These are phyloP conservation scores for Phaonia tiefii DNA, from an alignment of 2,888 invertebrate species.

Conservation along the genomic window DNA sequence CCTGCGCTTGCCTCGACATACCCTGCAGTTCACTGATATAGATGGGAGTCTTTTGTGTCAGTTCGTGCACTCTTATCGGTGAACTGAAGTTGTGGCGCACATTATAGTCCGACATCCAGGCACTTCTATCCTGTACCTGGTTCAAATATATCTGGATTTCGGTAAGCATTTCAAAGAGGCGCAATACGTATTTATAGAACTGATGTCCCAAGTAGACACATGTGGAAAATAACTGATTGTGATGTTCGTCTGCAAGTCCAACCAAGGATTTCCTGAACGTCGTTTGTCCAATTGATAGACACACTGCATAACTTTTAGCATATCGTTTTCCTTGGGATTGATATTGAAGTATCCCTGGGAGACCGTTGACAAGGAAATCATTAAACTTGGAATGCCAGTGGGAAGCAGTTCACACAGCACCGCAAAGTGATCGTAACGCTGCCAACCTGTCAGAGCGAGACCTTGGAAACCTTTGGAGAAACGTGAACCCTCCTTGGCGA, in stretches of 20 bases:
- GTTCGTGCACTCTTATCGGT: slow-evolving; percentile 84
- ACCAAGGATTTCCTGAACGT: slow-evolving; percentile 81
- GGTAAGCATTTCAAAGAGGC: slow-evolving; percentile 78
- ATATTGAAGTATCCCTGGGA: slow-evolving; percentile 84
- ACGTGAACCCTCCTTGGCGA: slow-evolving; percentile 82
- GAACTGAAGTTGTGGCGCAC: slow-evolving; percentile 86
- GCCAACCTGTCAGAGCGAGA: slow-evolving; percentile 79
- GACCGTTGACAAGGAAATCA: slow-evolving; percentile 83
- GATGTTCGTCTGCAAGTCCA: slow-evolving; percentile 83
- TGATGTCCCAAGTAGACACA: slow-evolving; percentile 85
- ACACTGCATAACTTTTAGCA: slow-evolving; percentile 82
- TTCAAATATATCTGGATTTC: slow-evolving; percentile 79
- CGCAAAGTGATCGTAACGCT: slow-evolving; percentile 86
- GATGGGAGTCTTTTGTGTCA: slow-evolving; percentile 82
- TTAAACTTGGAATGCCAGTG: slow-evolving; percentile 85
- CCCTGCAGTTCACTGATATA: slow-evolving; percentile 83
- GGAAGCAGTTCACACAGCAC: slow-evolving; percentile 86
- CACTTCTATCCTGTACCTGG: slow-evolving; percentile 77
- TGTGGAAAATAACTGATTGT: slow-evolving; percentile 84
- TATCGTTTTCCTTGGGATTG: slow-evolving; percentile 80
- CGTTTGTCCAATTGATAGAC: slow-evolving; percentile 80
- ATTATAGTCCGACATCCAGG: slow-evolving; percentile 88
- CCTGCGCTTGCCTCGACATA: slow-evolving; percentile 82
- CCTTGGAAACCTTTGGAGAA: slow-evolving; percentile 79
- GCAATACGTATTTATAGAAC: slow-evolving; percentile 81